Conservation (phyloP, 2,113 vertebrate species). For the Capricornis sumatraensis region DNA sequence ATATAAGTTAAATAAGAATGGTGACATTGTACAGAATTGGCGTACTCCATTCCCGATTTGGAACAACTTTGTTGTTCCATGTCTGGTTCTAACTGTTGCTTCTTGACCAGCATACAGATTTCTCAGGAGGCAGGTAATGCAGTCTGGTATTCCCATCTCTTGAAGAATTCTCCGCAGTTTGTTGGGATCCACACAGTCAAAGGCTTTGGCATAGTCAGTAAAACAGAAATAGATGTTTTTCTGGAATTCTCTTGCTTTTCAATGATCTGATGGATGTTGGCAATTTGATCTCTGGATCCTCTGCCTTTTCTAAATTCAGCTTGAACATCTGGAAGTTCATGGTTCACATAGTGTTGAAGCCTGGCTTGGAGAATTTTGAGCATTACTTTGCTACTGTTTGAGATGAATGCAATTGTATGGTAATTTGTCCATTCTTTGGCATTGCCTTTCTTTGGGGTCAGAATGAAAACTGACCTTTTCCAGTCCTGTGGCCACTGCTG, state of each 20-base stretch:
- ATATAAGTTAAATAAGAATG: background rate
- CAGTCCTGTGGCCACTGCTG: background rate
- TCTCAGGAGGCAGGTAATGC: background rate
- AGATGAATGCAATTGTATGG: background rate
- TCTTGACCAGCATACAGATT: background rate
- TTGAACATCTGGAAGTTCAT: background rate
- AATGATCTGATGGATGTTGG: background rate
- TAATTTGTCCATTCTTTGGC: background rate
- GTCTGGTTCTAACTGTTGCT: background rate
- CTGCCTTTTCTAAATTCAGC: background rate
- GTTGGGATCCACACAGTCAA: background rate
- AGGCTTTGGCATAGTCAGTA: background rate
- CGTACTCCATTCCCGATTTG: fast-evolving
- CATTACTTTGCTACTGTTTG: background rate
- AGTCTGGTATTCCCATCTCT: background rate
- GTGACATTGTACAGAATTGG: background rate
- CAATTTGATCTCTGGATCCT: background rate
- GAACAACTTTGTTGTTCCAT: background rate
- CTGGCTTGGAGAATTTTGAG: background rate
- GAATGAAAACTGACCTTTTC: background rate
- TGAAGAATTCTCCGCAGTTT: background rate
- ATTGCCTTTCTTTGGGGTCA: background rate
- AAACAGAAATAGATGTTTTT: background rate
- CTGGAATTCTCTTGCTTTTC: fast-evolving
- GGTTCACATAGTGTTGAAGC: background rate